Conservation (phyloP, 2,888 invertebrate species). For the Drosophila lutescens region DNA sequence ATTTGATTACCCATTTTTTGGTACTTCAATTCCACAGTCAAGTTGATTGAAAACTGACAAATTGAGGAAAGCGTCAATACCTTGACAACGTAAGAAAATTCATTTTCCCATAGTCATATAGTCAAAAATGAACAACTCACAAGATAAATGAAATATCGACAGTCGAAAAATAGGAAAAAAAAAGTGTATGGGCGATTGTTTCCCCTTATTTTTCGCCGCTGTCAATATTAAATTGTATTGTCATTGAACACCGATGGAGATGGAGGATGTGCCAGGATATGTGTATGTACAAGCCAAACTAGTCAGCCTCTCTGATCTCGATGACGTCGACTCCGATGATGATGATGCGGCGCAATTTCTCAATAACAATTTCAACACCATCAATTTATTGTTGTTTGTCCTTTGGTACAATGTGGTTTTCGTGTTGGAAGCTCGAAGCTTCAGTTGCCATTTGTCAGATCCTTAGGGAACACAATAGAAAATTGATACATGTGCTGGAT, state of each 20-base stretch:
- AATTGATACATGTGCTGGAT: slow-evolving; percentile 12
- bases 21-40: slow-evolving; percentile 7
- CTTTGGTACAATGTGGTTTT: slow-evolving; percentile 42
- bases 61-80: slow-evolving; percentile 37
- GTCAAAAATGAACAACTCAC: slow-evolving; percentile 52
- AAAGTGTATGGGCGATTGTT: slow-evolving; percentile 36
- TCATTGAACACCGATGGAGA: slow-evolving; percentile 47
- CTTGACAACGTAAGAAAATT: slow-evolving; percentile 38
- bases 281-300: slow-evolving; percentile 43
- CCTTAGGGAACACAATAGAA: slow-evolving; percentile 24
- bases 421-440: slow-evolving; percentile 4
- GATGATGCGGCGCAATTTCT: slow-evolving; percentile 71
- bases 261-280: slow-evolving; percentile 14
- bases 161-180: slow-evolving; percentile 34
- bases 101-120: slow-evolving; percentile 17
- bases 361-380: slow-evolving; percentile 69
- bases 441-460: slow-evolving; percentile 30
- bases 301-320: slow-evolving; percentile 70
- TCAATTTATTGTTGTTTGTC: slow-evolving; percentile 60
- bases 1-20: slow-evolving; percentile 9
- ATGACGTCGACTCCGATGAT: slow-evolving; percentile 59
- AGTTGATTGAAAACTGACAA: slow-evolving; percentile 36
- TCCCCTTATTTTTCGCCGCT: slow-evolving; percentile 29
- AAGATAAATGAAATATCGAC: slow-evolving; percentile 60
- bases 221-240: slow-evolving; percentile 68